Base-by-base conservation (phyloP, 2,797 vertebrate genomes). In the Amazona ochrocephala region DNA sequence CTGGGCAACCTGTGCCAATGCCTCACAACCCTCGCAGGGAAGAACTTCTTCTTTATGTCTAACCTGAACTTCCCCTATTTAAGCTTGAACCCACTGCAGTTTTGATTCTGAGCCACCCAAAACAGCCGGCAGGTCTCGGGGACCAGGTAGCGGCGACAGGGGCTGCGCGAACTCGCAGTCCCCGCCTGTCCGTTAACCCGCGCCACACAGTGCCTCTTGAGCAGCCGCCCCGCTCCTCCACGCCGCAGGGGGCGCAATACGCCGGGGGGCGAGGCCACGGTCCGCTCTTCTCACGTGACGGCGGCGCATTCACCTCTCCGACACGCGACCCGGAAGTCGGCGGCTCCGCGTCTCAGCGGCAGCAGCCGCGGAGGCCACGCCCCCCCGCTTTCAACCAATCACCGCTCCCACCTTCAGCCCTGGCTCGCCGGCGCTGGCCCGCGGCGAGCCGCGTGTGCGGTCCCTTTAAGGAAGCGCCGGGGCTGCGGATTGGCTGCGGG, bases 281-380 rank as follows among this genome's bases (percentile, higher is more conserved):
- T 10, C 39, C 16, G 4, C 64, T 30, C 27, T 8, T 48, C 34
- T 83, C 53, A 29, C 68, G 44, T 2, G 20, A 32, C 29, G 5
- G 37, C 6, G 4, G 30, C 29, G 30, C 58, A 3, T 17, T 53
- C 76, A 12, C 42, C n/a, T 8, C 20, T n/a, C 13, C 60, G 39
- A 84, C 82, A 89, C 92, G 75, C 71, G 11, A 17, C 17, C 71
- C 71, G 94, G 95, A 94, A 95, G 45, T 45, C 60, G 26, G 15
- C 2, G 1, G 11, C 20, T 19, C 45, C 13, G 10, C 39, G 24
- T 3, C 34, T 19, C 62, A 26, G 21, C 62, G 5, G 32, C 44
- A 4, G 34, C 27, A 1, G 37, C 42, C 2, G 15, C 45, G 2
- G 10, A 6, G 41, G 53, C 76, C 76, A 6, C 77, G 64, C 90